Evolutionary conservation across 2,797 vertebrate species (phyloP), one percentile per base, ranked within the genome.

Genomic region (Scyliorhinus canicula): DNA sequence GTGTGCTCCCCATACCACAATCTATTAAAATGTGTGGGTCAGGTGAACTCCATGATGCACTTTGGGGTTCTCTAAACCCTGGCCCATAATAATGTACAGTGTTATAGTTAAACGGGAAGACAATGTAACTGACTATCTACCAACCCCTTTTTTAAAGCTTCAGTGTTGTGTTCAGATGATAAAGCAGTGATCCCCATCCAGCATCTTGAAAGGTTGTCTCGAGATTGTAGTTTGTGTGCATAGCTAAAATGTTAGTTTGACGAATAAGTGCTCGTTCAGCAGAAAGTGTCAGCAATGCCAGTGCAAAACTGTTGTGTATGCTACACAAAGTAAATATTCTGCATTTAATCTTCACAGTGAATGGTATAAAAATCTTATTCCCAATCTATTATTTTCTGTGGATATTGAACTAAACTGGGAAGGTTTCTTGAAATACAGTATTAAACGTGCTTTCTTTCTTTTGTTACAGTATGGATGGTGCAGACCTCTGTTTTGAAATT

Each of bases 401-500:
- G 1, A 28, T 16, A 52, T 14, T 94, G 31, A 52, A 1, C 2
- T 74, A 94, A 28, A 93, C 47, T 74, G 28, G n/a, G 4, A 63
- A 82, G 24, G 40, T 60, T 60, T 93, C 11, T 95, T 65, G 31
- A n/a, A 91, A 86, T 95, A 65, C 26, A 44, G 8, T 93, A 26
- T 40, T 95, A 26, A 55, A 88, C 71, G 31, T 96, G 52, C 40
- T 77, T 21, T 96, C 95, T 96, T 96, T 96, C 95, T 96, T 28
- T 94, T 84, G 95, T 95, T 96, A 85, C 97, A 99, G 99, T 96
- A 99, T 99, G 99, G 99, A 99, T 96, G 99, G 99, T 96, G 99
- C 99, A 26, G 99, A 99, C 96, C 97, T 99, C 96, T 99, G 99
- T 97, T 99, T 99, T 96, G 99, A 99, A 97, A 99, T 99, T 9